Evolutionary conservation across 2,888 invertebrate genomes (phyloP).

Genomic region (Notodromas monacha): DNA sequence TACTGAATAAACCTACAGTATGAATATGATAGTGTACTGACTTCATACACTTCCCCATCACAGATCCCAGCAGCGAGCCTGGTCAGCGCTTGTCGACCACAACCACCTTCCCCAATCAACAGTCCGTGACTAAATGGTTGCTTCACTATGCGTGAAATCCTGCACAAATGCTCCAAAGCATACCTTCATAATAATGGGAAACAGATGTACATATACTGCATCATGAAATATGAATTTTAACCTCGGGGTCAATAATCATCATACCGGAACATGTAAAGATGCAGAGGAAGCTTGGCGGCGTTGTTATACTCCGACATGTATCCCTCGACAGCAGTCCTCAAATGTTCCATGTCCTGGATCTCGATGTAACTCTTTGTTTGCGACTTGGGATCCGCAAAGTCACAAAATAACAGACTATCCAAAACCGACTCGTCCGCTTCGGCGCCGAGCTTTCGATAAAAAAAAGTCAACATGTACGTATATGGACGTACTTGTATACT

Average conservation of each 20-base stretch:
- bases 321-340: conserved; percentile 48
- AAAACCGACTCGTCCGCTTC: too few relatives aligned
- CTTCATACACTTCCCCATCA: too few relatives aligned
- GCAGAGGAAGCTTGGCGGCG: conserved; percentile 87
- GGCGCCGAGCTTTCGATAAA: too few relatives aligned
- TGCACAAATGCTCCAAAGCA: conserved; percentile 19
- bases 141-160: conserved; percentile 43
- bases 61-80: too few relatives aligned
- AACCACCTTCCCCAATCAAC: conserved; percentile 67
- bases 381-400: conserved; percentile 74
- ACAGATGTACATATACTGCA: too few relatives aligned
- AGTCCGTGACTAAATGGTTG: conserved; percentile 69
- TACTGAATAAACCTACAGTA: too few relatives aligned
- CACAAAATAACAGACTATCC: conserved; percentile 60
- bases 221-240: background rate
- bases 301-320: conserved; percentile 69
- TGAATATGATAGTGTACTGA: too few relatives aligned
- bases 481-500: too few relatives aligned
- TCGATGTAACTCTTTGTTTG: conserved; percentile 61
- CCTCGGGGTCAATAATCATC: background rate
- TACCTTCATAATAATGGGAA: conserved; percentile 16
- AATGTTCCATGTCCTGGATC: conserved; percentile 42
- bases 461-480: too few relatives aligned
- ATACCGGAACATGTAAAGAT: conserved; percentile 54
- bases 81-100: too few relatives aligned